Base-by-base conservation (phyloP, 2,888 invertebrate genomes). In the Mythimna pallens region DNA sequence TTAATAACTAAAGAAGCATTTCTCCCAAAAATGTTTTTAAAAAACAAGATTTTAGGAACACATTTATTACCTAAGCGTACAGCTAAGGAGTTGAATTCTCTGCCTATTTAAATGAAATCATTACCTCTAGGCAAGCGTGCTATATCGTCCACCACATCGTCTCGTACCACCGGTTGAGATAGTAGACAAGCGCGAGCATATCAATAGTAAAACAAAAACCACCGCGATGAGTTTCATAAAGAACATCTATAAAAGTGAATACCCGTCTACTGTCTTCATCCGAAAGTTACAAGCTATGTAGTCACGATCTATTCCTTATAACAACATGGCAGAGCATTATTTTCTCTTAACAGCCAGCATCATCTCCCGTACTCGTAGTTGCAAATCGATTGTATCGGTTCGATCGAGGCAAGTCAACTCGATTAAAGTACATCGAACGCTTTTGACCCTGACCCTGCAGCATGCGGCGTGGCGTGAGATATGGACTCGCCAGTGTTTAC, bases 381-480 rank as follows among this genome's bases (percentile, higher is more conserved):
- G 90, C 90, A 86, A 91, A 91, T 91, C 91, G 90, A 90, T 91
- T 88, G 86, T 88, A 89, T 91, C 89, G 86, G 87, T 86, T 83
- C 83, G 81, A 86, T 86, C 81, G 80, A 78, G 73, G 79, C 81
- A 80, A 86, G 75, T 86, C 81, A 85, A 85, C 85, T 88, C 89
- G 87, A 89, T 91, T 88, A 86, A 85, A 89, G 89, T 90, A 87
- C 87, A 89, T 89, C 88, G 88, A 92, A 91, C 89, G 90, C 89
- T 88, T 88, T 88, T 91, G 91, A 92, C 92, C 93, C 89, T 89
- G 90, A 90, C 92, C 91, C 78, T 82, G 73, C 76, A 76, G 86
- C 80, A 76, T 81, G 85, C 86, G 80, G 81, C 80, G 82, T 82
- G 80, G 85, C 86, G 88, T 86, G 88, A 87, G 85, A 88, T 89